Percentiles rank a stretch among this genome's conserved stretches.
These are phyloP conservation scores for Danio aesculapii DNA, from an alignment of 2,797 vertebrate genomes.

Conservation along the genomic window DNA sequence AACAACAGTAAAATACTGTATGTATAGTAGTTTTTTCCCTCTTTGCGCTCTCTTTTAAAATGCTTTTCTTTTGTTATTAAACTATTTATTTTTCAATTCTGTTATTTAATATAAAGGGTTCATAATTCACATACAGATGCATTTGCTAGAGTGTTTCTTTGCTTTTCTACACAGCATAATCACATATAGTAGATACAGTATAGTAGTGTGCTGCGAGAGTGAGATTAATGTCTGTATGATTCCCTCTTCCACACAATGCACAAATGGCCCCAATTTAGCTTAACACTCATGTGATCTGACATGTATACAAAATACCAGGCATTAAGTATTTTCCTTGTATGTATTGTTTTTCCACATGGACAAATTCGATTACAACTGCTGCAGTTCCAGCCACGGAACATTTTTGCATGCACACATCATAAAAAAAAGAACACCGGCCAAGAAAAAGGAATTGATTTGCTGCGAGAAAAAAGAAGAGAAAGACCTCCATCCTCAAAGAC, in stretches of 20 bases:
- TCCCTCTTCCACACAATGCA: conserved; percentile 63
- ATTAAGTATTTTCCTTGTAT: conserved; percentile 74
- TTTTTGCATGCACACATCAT: conserved; percentile 34
- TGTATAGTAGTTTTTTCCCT: no score
- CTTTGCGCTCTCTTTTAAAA: no score
- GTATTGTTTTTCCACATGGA: conserved; percentile 80
- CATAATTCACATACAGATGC: not conserved
- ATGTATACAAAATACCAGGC: conserved; percentile 80
- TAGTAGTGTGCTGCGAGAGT: conserved; percentile 2
- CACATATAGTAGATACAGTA: conserved; percentile 9
- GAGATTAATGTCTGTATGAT: conserved; percentile 44
- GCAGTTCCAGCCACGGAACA: conserved; percentile 60
- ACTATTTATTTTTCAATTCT: no score
- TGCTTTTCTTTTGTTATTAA: no score
- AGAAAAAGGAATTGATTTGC: conserved; percentile 45
- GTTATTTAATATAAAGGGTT: no score
- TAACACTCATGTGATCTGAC: conserved; percentile 78
- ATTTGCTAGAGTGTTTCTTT: not conserved
- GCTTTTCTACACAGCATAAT: conserved; percentile 30
- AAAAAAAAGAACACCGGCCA: conserved; percentile 34
- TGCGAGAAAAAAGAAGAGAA: conserved; percentile 11
- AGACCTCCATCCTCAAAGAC: conserved; percentile 38
- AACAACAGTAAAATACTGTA: no score
- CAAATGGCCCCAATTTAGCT: conserved; percentile 76
- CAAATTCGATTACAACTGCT: conserved; percentile 74